Percentiles rank a stretch among this genome's conserved stretches.
Evolutionary conservation across 2,888 invertebrate genomes (phyloP).

Genomic region (Scrobipalpa costella): DNA sequence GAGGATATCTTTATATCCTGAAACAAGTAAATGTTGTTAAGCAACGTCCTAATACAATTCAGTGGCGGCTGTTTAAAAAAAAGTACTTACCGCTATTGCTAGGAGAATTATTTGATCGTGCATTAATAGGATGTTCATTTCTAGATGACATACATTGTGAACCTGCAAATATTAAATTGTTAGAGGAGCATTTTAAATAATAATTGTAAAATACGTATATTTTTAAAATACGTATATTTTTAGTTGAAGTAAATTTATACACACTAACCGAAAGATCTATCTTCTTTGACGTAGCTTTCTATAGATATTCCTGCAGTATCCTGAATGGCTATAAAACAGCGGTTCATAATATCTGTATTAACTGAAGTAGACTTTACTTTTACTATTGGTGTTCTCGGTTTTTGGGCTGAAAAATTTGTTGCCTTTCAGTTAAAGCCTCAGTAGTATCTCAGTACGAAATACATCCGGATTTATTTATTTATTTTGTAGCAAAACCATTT

Average conservation of each 20-base stretch:
- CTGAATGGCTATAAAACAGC: slow-evolving; percentile 1
- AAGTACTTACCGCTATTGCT: too few species aligned
- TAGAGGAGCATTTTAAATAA: too few species aligned
- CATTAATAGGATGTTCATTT: too few species aligned
- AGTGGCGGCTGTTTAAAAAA: too few species aligned
- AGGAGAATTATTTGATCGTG: too few species aligned
- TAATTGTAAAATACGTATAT: too few species aligned
- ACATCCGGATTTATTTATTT: background rate
- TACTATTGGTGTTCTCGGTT: background rate
- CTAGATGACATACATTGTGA: too few species aligned
- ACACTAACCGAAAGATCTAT: background rate
- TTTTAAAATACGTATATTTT: too few species aligned
- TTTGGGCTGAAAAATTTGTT: background rate
- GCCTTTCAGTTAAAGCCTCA: slow-evolving; percentile 5
- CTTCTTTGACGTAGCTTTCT: too few species aligned
- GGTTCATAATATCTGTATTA: background rate
- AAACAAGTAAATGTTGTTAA: background rate
- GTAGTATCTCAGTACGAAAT: background rate
- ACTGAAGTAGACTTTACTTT: slow-evolving; percentile 1
- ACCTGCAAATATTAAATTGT: too few species aligned
- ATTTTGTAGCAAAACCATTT: too few species aligned
- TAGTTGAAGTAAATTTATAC: too few species aligned
- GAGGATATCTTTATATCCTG: background rate
- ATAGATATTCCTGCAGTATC: background rate
- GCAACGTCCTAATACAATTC: background rate